A percentile compares a stretch with the other conserved stretches of the same genome.
Evolutionary conservation across 2,888 invertebrate species (phyloP).

Genomic region (Ichneumon xanthorius): DNA sequence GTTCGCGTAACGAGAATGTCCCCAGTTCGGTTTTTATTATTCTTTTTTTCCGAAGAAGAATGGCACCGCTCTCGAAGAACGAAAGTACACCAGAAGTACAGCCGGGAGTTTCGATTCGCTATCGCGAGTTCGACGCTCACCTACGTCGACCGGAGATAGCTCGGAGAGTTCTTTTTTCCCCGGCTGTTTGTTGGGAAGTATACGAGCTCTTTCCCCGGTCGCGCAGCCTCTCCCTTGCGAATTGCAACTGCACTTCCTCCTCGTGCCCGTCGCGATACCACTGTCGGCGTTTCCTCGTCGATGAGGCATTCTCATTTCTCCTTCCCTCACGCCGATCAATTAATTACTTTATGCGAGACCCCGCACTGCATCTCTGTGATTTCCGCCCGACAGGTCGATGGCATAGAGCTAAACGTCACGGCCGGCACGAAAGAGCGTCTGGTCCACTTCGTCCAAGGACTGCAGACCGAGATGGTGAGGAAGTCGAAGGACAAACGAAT

Average conservation of each 20-base stretch:
- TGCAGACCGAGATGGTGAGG: constrained; percentile 82
- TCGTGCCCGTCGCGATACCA: constrained; percentile 21
- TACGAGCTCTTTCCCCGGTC: constrained; percentile 48
- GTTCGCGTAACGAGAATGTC: constrained; percentile 57
- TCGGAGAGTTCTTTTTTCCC: constrained; percentile 44
- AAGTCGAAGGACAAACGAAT: constrained; percentile 86
- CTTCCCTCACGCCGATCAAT: constrained; percentile 36
- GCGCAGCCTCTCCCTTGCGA: constrained; percentile 62
- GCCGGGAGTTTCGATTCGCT: constrained; percentile 36
- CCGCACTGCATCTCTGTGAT: constrained; percentile 2
- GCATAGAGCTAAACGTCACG: constrained; percentile 87
- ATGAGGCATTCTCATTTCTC: constrained; percentile 37
- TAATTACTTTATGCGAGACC: constrained; percentile 27
- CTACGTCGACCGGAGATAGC: constrained; percentile 55
- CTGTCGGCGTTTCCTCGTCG: constrained; percentile 42
- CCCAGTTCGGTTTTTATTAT: constrained; percentile 50
- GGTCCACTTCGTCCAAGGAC: constrained; percentile 84
- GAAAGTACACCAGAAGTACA: constrained; percentile 60
- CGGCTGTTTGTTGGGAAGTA: constrained; percentile 8
- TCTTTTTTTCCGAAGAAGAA: constrained; percentile 55
- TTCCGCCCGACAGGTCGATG: constrained; percentile 84
- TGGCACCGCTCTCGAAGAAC: constrained; percentile 61
- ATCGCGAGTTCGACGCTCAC: constrained; percentile 65
- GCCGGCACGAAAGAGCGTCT: constrained; percentile 86
- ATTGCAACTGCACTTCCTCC: constrained; percentile 65